Conservation (phyloP, 2,797 vertebrate genomes). For the Hippoglossus hippoglossus region DNA sequence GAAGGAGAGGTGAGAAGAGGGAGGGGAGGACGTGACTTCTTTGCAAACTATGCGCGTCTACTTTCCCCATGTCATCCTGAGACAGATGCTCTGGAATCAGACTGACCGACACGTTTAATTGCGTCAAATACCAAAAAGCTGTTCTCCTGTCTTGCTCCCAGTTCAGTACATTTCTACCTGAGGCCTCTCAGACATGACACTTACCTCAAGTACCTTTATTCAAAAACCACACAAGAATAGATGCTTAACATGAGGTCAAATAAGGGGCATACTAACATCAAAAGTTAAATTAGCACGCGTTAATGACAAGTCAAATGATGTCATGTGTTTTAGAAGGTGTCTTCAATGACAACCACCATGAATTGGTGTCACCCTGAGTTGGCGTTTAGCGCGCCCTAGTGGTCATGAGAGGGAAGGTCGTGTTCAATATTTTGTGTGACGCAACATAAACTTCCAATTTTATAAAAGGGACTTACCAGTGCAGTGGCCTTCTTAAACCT, state of each 20-base stretch:
- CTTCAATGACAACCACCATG: constrained; percentile 76
- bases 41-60: constrained; percentile 78
- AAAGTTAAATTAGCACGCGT: constrained; percentile 53
- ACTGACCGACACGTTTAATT: constrained; percentile 26
- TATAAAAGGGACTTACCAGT: too few species aligned
- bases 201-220: not conserved
- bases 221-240: not conserved
- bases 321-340: constrained; percentile 72
- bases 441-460: constrained; percentile 1
- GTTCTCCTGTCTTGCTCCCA: constrained; percentile 19
- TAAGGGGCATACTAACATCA: not conserved
- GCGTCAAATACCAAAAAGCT: constrained; percentile 40
- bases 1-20: constrained; percentile 47
- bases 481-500: too few species aligned
- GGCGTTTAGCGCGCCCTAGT: constrained; percentile 62
- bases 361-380: constrained; percentile 19
- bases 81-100: constrained; percentile 41
- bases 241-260: not conserved
- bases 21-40: constrained; percentile 81
- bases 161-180: constrained; percentile 20
- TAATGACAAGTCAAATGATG: constrained; percentile 69
- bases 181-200: constrained; percentile 40
- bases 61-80: constrained; percentile 62
- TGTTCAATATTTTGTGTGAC: not conserved
- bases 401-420: constrained; percentile 22